phyloP scores from a whole-genome alignment of 1,140 invertebrate genomes.

The Anoplolepis gracilipes region DNA sequence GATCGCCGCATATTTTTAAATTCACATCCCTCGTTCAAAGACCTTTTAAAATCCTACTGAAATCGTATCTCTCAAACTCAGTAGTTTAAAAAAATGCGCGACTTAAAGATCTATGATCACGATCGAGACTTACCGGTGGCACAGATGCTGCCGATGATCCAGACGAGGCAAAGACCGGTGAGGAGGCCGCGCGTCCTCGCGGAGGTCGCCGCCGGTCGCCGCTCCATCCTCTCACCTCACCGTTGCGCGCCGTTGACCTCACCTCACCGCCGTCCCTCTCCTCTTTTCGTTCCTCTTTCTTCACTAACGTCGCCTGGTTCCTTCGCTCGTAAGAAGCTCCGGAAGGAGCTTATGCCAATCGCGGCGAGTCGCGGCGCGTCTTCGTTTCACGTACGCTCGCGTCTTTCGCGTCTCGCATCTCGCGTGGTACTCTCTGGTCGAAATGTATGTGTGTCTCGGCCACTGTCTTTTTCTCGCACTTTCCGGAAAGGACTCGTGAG shows the following conservation, averaged over 20 bases:
- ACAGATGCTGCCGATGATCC: slow-evolving; percentile 66
- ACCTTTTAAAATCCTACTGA: no score
- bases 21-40: no score
- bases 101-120: neutral
- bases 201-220: slow-evolving; percentile 66
- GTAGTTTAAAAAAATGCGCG: neutral
- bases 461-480: neutral
- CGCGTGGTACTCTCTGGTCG: no score
- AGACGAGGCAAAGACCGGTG: slow-evolving; percentile 66
- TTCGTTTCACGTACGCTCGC: slow-evolving; percentile 20
- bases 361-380: slow-evolving; percentile 23
- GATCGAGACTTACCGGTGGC: slow-evolving; percentile 71
- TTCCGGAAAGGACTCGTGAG: neutral
- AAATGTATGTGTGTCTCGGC: neutral
- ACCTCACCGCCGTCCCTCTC: neutral
- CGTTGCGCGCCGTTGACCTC: slow-evolving; percentile 56
- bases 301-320: neutral
- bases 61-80: neutral
- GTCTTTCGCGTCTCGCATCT: slow-evolving; percentile 38
- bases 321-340: neutral
- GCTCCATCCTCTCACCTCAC: slow-evolving; percentile 47
- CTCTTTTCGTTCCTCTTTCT: neutral
- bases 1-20: no score
- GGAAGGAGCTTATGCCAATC: slow-evolving; percentile 24
- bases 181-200: slow-evolving; percentile 67